These are phyloP conservation scores for Platycercus adscitus DNA, from an alignment of 2,113 vertebrate genomes.

Conservation along the genomic window DNA sequence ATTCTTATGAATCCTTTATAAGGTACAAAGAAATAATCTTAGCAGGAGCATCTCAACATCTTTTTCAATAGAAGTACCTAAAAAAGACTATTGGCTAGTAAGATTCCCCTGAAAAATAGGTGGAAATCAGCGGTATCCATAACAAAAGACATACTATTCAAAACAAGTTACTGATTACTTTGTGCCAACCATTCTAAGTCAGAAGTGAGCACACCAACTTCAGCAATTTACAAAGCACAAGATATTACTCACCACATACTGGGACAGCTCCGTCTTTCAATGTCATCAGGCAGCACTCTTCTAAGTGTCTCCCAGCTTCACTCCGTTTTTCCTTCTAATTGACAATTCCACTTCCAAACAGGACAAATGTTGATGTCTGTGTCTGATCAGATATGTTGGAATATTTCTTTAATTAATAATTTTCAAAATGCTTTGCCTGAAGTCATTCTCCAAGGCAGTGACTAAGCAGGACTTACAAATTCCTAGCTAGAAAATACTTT, in stretches of 20 bases:
- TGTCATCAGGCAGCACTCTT: not conserved
- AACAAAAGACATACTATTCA: not conserved
- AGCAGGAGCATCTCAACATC: not conserved
- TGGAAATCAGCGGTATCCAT: not conserved
- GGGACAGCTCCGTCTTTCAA: not conserved
- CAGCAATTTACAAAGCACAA: not conserved
- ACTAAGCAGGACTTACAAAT: not conserved
- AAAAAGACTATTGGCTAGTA: not conserved
- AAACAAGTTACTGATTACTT: conserved; percentile 27
- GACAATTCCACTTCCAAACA: not conserved
- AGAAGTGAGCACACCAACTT: not conserved
- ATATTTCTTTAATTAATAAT: not conserved
- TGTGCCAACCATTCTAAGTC: not conserved
- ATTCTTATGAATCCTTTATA: not conserved
- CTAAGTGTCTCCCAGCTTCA: not conserved
- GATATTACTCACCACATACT: not conserved
- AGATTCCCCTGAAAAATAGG: not conserved
- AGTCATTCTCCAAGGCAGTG: not conserved
- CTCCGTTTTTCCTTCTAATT: not conserved
- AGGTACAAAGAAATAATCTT: conserved; percentile 27
- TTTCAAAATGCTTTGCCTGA: not conserved
- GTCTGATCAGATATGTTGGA: not conserved
- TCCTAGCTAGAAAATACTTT: not conserved
- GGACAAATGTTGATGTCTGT: not conserved
- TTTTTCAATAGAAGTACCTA: not conserved